A percentile compares a stretch with the other conserved stretches of the same genome.
Conservation (phyloP, 1,140 invertebrate genomes). For the Drosophila lacteicornis region DNA sequence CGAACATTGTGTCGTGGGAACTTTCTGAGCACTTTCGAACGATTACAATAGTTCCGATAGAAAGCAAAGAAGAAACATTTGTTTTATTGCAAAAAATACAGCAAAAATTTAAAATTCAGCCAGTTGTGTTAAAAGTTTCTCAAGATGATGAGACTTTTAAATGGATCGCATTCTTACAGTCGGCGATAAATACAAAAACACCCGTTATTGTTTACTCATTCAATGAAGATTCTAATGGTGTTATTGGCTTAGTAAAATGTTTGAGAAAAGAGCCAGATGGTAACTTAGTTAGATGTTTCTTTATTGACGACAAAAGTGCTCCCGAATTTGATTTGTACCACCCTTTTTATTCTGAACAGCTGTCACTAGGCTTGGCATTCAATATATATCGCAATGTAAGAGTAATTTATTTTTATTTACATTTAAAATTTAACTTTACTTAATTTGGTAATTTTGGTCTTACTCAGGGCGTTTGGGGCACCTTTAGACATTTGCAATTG, state of each 20-base stretch:
- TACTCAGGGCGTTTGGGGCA: constrained; percentile 90
- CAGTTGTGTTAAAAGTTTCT: constrained; percentile 69
- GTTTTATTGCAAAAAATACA: constrained; percentile 81
- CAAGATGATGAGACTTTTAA: constrained; percentile 83
- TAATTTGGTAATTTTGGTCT: not conserved
- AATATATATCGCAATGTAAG: constrained; percentile 90
- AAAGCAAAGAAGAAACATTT: constrained; percentile 65
- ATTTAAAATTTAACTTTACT: not conserved
- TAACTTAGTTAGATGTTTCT: constrained; percentile 87
- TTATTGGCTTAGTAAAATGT: constrained; percentile 94
- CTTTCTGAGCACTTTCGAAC: constrained; percentile 57
- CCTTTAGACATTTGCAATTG: constrained; percentile 90
- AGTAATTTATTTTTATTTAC: not conserved
- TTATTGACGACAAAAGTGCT: constrained; percentile 88
- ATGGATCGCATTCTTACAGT: constrained; percentile 87
- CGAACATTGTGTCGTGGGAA: constrained; percentile 46
- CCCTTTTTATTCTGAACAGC: constrained; percentile 88
- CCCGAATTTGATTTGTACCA: constrained; percentile 88
- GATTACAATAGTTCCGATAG: constrained; percentile 69
- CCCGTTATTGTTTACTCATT: constrained; percentile 86
- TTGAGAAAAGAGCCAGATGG: constrained; percentile 89
- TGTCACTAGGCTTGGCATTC: constrained; percentile 91
- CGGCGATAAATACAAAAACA: constrained; percentile 85
- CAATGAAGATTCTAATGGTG: constrained; percentile 89
- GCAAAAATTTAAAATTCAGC: constrained; percentile 57